Percentiles rank a stretch among this genome's conserved stretches.
These are phyloP conservation scores for Phylloscopus whistleri DNA, from an alignment of 2,113 vertebrate genomes.

Conservation along the genomic window DNA sequence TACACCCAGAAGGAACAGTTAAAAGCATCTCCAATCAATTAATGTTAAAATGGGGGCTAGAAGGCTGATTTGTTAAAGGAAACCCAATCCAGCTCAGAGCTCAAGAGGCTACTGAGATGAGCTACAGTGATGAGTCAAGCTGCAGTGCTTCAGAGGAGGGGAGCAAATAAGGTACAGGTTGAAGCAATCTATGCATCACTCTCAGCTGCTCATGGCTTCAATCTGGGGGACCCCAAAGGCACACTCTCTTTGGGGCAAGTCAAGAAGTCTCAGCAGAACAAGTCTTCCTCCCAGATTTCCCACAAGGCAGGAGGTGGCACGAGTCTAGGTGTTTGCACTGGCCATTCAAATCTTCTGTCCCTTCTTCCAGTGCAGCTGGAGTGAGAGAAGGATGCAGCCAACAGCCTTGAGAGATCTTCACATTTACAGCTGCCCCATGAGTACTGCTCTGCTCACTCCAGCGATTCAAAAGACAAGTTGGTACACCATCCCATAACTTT, in stretches of 20 bases:
- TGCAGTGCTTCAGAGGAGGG: not conserved
- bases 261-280: not conserved
- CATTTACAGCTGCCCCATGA: not conserved
- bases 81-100: slow-evolving; percentile 22
- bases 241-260: not conserved
- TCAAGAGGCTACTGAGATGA: not conserved
- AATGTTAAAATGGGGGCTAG: slow-evolving; percentile 53
- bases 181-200: not conserved
- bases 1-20: slow-evolving; percentile 65
- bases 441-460: not conserved
- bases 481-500: not conserved
- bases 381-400: not conserved
- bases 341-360: not conserved
- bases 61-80: slow-evolving; percentile 54
- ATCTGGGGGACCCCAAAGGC: not conserved
- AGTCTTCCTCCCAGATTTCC: not conserved
- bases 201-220: not conserved
- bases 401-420: not conserved
- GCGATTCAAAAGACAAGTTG: not conserved
- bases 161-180: not conserved
- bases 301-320: not conserved
- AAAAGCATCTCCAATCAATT: slow-evolving; percentile 72
- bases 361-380: not conserved
- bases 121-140: not conserved
- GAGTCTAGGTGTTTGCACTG: not conserved